Conservation (phyloP, 2,113 vertebrate species). For the Megaceryle maxima region DNA sequence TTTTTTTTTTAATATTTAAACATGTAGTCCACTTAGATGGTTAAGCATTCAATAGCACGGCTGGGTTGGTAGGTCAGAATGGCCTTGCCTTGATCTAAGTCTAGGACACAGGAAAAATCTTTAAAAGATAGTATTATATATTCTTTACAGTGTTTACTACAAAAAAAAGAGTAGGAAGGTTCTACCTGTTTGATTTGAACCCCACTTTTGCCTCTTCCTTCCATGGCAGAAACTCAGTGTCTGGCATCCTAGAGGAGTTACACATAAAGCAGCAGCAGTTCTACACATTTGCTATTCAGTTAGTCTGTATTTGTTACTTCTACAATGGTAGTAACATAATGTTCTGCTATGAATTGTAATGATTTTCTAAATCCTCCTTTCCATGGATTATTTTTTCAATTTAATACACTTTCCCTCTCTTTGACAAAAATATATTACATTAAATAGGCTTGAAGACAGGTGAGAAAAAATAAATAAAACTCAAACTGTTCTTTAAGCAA, state of each 20-base stretch:
- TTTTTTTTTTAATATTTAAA: neutral
- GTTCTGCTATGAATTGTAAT: neutral
- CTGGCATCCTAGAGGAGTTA: neutral
- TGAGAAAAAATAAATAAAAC: neutral
- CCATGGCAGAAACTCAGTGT: neutral
- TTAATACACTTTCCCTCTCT: neutral
- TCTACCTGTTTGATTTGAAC: neutral
- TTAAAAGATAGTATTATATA: neutral
- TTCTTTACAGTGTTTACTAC: neutral
- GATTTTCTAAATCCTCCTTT: neutral
- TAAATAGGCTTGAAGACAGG: neutral
- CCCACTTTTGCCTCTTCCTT: neutral
- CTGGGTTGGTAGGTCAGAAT: neutral
- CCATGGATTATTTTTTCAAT: neutral
- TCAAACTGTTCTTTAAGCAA: neutral
- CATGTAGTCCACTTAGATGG: neutral
- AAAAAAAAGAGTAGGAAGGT: neutral
- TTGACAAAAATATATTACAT: neutral
- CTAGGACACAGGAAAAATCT: neutral
- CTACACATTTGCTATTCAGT: neutral
- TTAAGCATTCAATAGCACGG: rapidly evolving
- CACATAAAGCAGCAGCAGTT: neutral
- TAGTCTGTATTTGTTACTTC: neutral
- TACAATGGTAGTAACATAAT: neutral
- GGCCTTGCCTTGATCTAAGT: neutral